Base-by-base conservation (phyloP, 2,888 invertebrate genomes). In the Amphipoea lucens region DNA sequence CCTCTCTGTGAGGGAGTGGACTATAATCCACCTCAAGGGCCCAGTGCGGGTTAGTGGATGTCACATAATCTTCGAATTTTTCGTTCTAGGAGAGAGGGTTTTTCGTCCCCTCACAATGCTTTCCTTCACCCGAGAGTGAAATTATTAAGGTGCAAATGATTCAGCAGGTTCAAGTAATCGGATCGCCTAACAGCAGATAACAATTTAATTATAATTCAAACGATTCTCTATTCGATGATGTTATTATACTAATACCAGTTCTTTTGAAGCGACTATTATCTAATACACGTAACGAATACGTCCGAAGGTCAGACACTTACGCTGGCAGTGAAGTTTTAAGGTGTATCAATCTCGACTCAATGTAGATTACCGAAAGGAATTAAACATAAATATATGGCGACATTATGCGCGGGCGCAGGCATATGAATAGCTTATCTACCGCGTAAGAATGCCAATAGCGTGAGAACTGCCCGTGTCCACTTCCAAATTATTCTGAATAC, bases 401-500 rank as follows among this genome's bases (percentile, higher is more conserved):
- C 86, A 89, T 87, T 89, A 92, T 90, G 79, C 86, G 79, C 81
- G 83, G 82, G 86, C 89, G 76, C 82, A 87, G 82, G 88, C 90
- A 89, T 91, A 90, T 87, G 89, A 89, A 92, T 91, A 89, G 82
- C 81, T 90, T 90, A 90, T 90, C 90, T 90, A 89, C 88, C 78
- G 83, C 81, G 86, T 92, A 91, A 92, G 94, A 95, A 95, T 95
- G 94, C 92, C 92, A 92, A 91, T 93, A 94, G 94, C 96, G 96
- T 96, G 96, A 96, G 96, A 96, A 96, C 95, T 88, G 90, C 87
- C 92, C 90, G 91, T 92, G 93, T 91, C 91, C 92, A 94, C 92
- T 92, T 92, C 93, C 94, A 95, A 96, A 95, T 95, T 96, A 96
- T 96, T 95, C 96, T 92, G 93, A 92, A 92, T 93, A 94, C 96